These are phyloP conservation scores for Mamestra brassicae DNA, from an alignment of 2,888 invertebrate genomes.

Conservation along the genomic window DNA sequence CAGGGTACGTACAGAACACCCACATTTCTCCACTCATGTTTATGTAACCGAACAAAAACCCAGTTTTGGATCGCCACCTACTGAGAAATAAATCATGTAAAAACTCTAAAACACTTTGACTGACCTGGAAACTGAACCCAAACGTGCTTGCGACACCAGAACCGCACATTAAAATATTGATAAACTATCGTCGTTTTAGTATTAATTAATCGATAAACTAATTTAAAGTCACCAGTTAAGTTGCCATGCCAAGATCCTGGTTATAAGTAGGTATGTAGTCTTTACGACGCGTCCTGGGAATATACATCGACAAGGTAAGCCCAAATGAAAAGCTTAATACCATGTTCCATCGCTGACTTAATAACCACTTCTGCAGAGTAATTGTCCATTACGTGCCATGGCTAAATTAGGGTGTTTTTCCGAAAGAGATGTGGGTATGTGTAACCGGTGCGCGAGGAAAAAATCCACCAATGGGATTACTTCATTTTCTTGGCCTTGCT, in stretches of 20 bases:
- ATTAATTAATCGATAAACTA: background rate
- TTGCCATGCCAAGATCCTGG: background rate
- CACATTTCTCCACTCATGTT: background rate
- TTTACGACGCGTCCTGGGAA: background rate
- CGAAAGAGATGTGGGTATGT: background rate
- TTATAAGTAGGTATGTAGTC: background rate
- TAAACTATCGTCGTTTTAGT: background rate
- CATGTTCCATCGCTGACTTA: background rate
- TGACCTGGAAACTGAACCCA: background rate
- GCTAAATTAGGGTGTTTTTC: background rate
- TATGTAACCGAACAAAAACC: background rate
- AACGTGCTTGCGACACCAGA: background rate
- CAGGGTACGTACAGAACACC: background rate
- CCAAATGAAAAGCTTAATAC: background rate
- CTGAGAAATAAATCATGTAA: background rate
- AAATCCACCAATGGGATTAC: background rate
- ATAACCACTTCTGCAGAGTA: conserved; percentile 6
- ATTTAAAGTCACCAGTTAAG: background rate
- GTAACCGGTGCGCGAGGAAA: background rate
- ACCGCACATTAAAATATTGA: background rate
- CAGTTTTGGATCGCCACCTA: background rate
- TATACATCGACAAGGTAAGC: conserved; percentile 16
- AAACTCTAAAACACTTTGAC: background rate
- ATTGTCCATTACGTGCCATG: background rate
- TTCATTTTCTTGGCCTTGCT: background rate